Base-by-base conservation (phyloP, 1,140 invertebrate genomes). In the Drosophila sproati region DNA sequence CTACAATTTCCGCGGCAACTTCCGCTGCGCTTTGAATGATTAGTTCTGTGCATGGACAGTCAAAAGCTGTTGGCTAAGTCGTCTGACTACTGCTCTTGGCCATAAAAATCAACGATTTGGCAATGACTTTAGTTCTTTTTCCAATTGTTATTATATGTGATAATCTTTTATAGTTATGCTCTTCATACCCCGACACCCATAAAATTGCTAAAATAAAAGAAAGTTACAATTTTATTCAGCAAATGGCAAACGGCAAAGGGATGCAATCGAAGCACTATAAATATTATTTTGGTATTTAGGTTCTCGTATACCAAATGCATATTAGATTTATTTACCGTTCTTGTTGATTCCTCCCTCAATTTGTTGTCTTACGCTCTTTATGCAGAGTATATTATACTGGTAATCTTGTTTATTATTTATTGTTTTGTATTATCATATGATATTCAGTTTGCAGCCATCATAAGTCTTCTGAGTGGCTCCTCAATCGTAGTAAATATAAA, bases 401-500 rank as follows among this genome's bases (percentile, higher is more conserved):
- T 2, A 20, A 20, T 8, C 37, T 3, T 10, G 37, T 8, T 8
- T 10, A 41, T 10, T 41, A 41, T 41, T 43, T 43, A 43, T 43
- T 43, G n/a, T n/a, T 43, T 43, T 6, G 20, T 20, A 20, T 20
- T 20, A 20, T 1, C 1, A 20, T 20, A 20, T 20, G 20, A 0
- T 20, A 20, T 20, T 20, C 20, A 20, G 20, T 20, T 20, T 20
- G 20, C 20, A 20, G 20, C 20, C 20, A 20, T 20, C 20, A 20
- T 20, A 20, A 1, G 20, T 1, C 1, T 43, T n/a, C 10, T 29
- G 35, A 7, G 6, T 20, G 7, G 2, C 7, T 43, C 37, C 6
- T 83, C 52, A 91, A 67, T 92, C 91, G 71, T 80, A 92, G 71
- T 92, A 92, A 31, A 92, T 55, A 64, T 91, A 92, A 73, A 91